Evolutionary conservation across 1,140 invertebrate species (phyloP).

Genomic region (Drosophila athabasca): DNA sequence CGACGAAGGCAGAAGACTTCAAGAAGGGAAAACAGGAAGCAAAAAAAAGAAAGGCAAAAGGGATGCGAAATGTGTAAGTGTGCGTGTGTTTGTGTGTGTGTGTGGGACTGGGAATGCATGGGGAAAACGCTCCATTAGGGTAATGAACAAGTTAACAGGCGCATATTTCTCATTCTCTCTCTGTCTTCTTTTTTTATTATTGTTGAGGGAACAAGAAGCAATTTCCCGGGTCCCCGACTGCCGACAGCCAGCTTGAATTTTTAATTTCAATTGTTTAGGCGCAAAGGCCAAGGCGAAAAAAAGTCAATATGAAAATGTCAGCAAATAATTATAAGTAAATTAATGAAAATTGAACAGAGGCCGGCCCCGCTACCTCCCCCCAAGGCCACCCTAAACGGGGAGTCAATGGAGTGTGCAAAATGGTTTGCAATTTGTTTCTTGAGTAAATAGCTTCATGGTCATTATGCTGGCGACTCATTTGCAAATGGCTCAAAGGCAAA

Average conservation of each 20-base stretch:
- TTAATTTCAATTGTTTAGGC: slow-evolving; percentile 67
- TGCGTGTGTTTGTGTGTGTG: neutral
- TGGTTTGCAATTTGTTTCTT: slow-evolving; percentile 59
- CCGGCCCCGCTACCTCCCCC: slow-evolving; percentile 12
- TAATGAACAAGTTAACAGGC: slow-evolving; percentile 82
- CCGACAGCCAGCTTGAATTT: slow-evolving; percentile 52
- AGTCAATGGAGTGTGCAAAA: slow-evolving; percentile 54
- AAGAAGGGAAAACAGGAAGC: slow-evolving; percentile 7
- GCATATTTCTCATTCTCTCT: slow-evolving; percentile 72
- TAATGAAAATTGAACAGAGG: slow-evolving; percentile 61
- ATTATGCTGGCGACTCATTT: slow-evolving; percentile 70
- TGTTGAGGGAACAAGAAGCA: slow-evolving; percentile 22
- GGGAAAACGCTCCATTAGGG: slow-evolving; percentile 74
- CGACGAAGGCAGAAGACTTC: slow-evolving; percentile 14
- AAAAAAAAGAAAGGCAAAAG: slow-evolving; percentile 39
- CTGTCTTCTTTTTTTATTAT: slow-evolving; percentile 54
- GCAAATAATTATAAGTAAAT: slow-evolving; percentile 76
- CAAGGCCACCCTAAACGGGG: slow-evolving; percentile 30
- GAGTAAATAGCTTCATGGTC: slow-evolving; percentile 63
- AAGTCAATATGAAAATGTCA: slow-evolving; percentile 59
- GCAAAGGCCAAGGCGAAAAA: neutral
- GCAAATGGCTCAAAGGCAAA: slow-evolving; percentile 59
- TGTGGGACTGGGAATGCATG: slow-evolving; percentile 33
- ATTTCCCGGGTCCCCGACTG: slow-evolving; percentile 38
- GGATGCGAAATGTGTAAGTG: slow-evolving; percentile 31